These are phyloP conservation scores for Priocnemis perturbator DNA, from an alignment of 2,888 invertebrate species.

Conservation along the genomic window DNA sequence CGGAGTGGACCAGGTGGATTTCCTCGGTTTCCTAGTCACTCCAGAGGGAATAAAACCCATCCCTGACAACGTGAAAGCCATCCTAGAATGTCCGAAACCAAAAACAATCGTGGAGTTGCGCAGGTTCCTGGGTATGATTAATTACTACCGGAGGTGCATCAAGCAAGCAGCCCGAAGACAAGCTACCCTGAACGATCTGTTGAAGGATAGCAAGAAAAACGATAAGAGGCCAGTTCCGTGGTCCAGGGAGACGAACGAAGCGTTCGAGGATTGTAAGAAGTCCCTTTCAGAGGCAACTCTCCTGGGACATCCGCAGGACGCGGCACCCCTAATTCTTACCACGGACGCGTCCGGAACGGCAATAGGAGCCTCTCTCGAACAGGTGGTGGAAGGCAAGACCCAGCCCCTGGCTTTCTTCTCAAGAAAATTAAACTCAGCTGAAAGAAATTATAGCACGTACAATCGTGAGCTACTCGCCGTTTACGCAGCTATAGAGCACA, in stretches of 20 bases:
- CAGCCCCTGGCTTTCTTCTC: conserved; percentile 37
- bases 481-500: not conserved
- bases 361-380: conserved; percentile 35
- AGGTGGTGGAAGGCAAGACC: conserved; percentile 8
- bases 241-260: conserved; percentile 24
- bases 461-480: conserved; percentile 38
- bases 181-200: not conserved
- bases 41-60: conserved; percentile 8
- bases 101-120: conserved; percentile 30
- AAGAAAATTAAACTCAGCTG: conserved; percentile 25
- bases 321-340: conserved; percentile 25
- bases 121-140: conserved; percentile 47
- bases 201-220: conserved; percentile 23
- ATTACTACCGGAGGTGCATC: conserved; percentile 34
- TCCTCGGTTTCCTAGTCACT: conserved; percentile 3
- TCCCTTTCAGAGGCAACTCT: conserved; percentile 21
- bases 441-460: conserved; percentile 48
- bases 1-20: not conserved
- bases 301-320: conserved; percentile 19
- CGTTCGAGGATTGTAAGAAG: conserved; percentile 37
- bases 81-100: not conserved
- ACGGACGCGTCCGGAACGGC: conserved; percentile 44
- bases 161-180: not conserved
- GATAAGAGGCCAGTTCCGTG: conserved; percentile 33
- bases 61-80: too few species aligned